phyloP scores from a whole-genome alignment of 1,140 invertebrate species.

The Papilio machaon region DNA sequence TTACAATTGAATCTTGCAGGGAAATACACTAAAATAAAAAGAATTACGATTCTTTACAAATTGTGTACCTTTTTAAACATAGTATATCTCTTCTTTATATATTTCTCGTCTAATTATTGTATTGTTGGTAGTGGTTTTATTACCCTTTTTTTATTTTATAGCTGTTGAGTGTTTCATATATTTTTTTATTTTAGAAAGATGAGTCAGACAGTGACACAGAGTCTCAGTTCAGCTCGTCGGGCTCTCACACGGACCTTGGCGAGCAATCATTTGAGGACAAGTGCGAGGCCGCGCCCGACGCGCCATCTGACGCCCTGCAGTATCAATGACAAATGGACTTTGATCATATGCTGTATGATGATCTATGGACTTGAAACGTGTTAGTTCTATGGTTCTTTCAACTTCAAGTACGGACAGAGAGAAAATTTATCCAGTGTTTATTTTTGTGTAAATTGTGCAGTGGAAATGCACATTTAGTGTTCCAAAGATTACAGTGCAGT shows the following conservation, averaged over 20 bases:
- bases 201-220: slow-evolving; percentile 56
- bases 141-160: no score
- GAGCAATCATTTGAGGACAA: slow-evolving; percentile 16
- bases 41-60: no score
- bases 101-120: neutral
- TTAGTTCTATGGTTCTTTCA: no score
- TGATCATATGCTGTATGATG: slow-evolving; percentile 31
- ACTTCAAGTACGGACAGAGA: no score
- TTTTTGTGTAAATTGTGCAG: no score
- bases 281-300: neutral
- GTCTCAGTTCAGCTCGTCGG: slow-evolving; percentile 50
- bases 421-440: no score
- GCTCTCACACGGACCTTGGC: slow-evolving; percentile 42
- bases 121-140: no score
- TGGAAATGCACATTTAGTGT: no score
- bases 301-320: slow-evolving; percentile 26
- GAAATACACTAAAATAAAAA: no score
- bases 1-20: no score
- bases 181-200: slow-evolving; percentile 59
- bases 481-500: no score
- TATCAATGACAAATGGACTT: slow-evolving; percentile 47
- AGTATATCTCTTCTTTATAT: neutral
- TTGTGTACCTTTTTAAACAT: neutral
- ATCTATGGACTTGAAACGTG: slow-evolving; percentile 33
- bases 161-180: neutral